Conservation (phyloP, 2,888 invertebrate species). For the Microctonus hyperodae region DNA sequence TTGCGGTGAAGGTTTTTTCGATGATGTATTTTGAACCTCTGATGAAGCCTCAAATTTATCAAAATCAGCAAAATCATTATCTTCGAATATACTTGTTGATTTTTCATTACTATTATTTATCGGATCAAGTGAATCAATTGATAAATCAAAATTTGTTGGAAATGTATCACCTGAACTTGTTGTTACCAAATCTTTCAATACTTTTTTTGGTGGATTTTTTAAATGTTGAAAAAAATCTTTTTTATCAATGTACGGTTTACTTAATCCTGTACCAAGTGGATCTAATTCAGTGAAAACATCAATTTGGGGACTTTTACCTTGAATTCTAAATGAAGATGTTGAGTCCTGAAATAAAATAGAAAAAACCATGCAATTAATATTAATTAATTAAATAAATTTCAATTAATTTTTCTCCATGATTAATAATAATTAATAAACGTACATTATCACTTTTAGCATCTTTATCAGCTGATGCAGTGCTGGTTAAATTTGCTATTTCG, state of each 20-base stretch:
- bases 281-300: constrained; percentile 94
- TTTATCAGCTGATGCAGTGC: constrained; percentile 11
- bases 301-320: constrained; percentile 62
- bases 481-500: constrained; percentile 51
- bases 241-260: constrained; percentile 92
- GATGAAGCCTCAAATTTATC: constrained; percentile 43
- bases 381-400: not conserved
- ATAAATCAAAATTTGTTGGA: constrained; percentile 54
- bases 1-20: constrained; percentile 41
- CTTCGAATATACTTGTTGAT: constrained; percentile 72
- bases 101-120: constrained; percentile 60
- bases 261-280: constrained; percentile 90
- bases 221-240: constrained; percentile 96
- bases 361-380: not conserved
- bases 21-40: constrained; percentile 28
- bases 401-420: not conserved
- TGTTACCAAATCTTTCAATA: constrained; percentile 82
- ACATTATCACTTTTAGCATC: constrained; percentile 16
- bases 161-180: constrained; percentile 56
- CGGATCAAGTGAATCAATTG: constrained; percentile 48
- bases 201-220: constrained; percentile 93
- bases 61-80: constrained; percentile 62
- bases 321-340: constrained; percentile 42
- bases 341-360: constrained; percentile 36
- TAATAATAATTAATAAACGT: not conserved